These are phyloP conservation scores for Manis crassicaudata DNA, from an alignment of 2,797 vertebrate genomes.

Conservation along the genomic window DNA sequence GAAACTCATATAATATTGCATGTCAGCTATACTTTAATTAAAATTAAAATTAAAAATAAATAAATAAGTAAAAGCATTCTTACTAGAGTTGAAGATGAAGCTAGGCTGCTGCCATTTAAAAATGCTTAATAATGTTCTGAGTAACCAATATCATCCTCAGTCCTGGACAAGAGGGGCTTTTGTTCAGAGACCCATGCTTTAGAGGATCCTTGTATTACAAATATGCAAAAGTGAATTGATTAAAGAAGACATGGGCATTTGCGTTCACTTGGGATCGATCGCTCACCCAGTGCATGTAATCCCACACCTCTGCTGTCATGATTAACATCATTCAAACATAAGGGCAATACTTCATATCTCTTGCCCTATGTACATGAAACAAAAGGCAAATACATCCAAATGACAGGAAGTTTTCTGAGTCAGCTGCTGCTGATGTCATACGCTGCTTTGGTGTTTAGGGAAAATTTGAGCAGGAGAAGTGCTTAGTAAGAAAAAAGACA, in stretches of 20 bases:
- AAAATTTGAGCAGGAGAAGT: conserved; percentile 42
- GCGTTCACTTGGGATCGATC: neutral
- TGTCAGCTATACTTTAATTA: no score
- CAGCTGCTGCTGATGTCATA: conserved; percentile 1
- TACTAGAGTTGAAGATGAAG: neutral
- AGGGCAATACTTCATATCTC: neutral
- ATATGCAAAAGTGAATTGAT: neutral
- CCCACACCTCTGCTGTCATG: neutral
- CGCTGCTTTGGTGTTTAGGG: neutral
- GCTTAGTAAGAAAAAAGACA: conserved; percentile 56
- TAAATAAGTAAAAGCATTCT: conserved; percentile 6
- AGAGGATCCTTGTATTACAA: neutral
- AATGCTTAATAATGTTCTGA: neutral
- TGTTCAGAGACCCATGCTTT: neutral
- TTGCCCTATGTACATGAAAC: conserved; percentile 6
- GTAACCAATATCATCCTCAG: neutral
- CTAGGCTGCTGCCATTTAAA: neutral
- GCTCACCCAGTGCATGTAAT: neutral
- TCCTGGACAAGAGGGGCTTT: neutral
- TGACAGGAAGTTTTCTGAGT: neutral
- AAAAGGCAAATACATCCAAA: conserved; percentile 11
- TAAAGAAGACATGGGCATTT: neutral
- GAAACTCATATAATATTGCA: no score
- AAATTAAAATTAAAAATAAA: no score
- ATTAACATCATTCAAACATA: neutral